Percentiles rank a stretch among this genome's conserved stretches.
These are phyloP conservation scores for Drosophila bocqueti DNA, from an alignment of 1,140 invertebrate species.

Conservation along the genomic window DNA sequence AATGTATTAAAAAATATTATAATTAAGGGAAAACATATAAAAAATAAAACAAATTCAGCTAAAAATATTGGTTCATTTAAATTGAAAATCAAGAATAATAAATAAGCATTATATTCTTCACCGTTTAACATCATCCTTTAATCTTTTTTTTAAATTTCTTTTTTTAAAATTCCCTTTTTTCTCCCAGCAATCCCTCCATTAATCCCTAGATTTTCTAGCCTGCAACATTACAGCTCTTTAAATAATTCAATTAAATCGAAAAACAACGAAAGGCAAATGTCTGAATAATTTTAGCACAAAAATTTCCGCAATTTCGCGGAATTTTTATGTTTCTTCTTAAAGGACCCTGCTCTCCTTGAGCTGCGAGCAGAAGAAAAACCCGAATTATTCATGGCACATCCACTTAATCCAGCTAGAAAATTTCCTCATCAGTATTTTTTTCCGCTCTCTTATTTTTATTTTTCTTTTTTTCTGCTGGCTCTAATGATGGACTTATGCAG, in stretches of 20 bases:
- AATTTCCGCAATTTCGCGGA: neutral
- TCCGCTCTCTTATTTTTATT: neutral
- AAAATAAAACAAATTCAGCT: neutral
- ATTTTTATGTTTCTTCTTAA: neutral
- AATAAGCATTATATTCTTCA: no score
- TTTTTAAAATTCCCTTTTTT: neutral
- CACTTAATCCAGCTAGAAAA: constrained; percentile 44
- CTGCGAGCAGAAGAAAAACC: constrained; percentile 13
- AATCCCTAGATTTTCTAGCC: neutral
- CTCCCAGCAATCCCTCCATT: no score
- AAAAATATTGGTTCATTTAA: no score
- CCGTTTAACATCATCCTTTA: no score
- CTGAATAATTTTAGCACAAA: constrained; percentile 6
- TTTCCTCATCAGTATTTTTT: neutral
- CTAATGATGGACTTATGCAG: constrained; percentile 44
- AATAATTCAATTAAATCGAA: constrained; percentile 26
- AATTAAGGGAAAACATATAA: neutral
- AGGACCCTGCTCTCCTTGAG: neutral
- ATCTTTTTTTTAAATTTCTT: neutral
- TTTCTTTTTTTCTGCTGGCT: constrained; percentile 3
- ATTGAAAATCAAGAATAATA: no score
- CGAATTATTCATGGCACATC: constrained; percentile 40
- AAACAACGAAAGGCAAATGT: constrained; percentile 2
- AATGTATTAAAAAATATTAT: neutral
- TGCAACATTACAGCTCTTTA: neutral